A percentile compares a stretch with the other conserved stretches of the same genome.
Evolutionary conservation across 2,113 vertebrate genomes (phyloP).

Genomic region (Myotis lucifugus): DNA sequence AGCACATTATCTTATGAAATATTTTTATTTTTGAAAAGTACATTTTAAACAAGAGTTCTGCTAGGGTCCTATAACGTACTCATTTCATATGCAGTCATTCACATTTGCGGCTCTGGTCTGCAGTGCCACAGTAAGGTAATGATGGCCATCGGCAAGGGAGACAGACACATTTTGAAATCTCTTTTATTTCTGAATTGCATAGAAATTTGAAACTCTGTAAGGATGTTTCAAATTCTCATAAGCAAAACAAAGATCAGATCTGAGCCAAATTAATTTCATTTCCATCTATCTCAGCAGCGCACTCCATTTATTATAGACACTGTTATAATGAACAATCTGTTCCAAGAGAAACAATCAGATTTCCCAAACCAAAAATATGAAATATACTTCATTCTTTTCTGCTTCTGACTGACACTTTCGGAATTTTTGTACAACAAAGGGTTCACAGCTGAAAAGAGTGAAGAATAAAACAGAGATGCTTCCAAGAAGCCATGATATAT

Average conservation of each 20-base stretch:
- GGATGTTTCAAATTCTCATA: constrained; percentile 79
- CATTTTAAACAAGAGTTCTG: constrained; percentile 14
- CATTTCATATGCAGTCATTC: not conserved
- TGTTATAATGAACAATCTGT: constrained; percentile 81
- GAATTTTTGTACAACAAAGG: constrained; percentile 66
- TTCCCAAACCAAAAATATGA: constrained; percentile 77
- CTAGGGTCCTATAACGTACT: not conserved
- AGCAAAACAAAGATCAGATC: constrained; percentile 78
- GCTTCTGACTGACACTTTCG: constrained; percentile 68
- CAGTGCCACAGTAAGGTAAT: not conserved
- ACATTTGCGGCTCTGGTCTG: not conserved
- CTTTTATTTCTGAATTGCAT: constrained; percentile 60
- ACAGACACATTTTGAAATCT: constrained; percentile 62
- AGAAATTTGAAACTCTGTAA: constrained; percentile 71
- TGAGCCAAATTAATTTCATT: constrained; percentile 77
- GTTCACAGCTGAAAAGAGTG: constrained; percentile 53
- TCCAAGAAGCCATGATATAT: not conserved
- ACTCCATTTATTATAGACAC: constrained; percentile 79
- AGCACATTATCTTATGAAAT: not conserved
- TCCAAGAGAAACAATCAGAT: constrained; percentile 81
- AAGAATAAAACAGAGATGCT: constrained; percentile 25
- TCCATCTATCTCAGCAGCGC: constrained; percentile 59
- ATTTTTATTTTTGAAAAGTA: not conserved
- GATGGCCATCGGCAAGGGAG: constrained; percentile 19
- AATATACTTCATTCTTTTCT: constrained; percentile 72